These are phyloP conservation scores for Sturnira hondurensis DNA, from an alignment of 2,113 vertebrate genomes.

Conservation along the genomic window DNA sequence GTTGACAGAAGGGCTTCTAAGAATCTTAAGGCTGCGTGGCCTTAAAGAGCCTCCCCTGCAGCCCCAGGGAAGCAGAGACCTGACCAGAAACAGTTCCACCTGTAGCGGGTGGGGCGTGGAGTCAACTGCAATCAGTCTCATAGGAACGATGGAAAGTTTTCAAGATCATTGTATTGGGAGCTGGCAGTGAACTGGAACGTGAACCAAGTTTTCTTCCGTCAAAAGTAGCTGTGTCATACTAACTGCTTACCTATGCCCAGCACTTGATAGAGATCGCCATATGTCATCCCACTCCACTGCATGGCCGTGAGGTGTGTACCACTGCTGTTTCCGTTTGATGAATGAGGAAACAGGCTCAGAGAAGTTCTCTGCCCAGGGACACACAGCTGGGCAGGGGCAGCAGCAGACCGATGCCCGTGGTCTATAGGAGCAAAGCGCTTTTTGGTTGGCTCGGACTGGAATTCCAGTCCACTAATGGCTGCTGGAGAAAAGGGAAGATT, in stretches of 20 bases:
- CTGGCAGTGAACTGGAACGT: background rate
- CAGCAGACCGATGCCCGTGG: background rate
- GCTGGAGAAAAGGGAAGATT: background rate
- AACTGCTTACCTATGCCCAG: background rate
- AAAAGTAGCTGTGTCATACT: background rate
- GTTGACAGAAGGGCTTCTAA: background rate
- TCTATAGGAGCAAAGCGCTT: rapidly evolving
- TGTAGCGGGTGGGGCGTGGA: background rate
- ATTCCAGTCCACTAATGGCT: background rate
- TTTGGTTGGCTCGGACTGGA: background rate
- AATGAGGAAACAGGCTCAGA: rapidly evolving
- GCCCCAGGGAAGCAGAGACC: background rate
- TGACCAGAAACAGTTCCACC: background rate
- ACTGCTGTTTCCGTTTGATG: rapidly evolving
- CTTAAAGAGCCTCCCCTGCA: background rate
- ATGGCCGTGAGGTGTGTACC: rapidly evolving
- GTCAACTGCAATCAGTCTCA: background rate
- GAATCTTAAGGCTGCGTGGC: background rate
- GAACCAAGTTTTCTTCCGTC: background rate
- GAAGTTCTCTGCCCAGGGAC: background rate
- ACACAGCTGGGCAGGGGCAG: background rate
- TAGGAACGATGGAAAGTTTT: background rate
- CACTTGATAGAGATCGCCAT: background rate
- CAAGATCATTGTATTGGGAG: background rate
- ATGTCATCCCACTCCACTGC: rapidly evolving